Percentiles rank a stretch among this genome's conserved stretches.
Evolutionary conservation across 2,113 vertebrate species (phyloP).

Genomic region (Pygoscelis antarcticus): DNA sequence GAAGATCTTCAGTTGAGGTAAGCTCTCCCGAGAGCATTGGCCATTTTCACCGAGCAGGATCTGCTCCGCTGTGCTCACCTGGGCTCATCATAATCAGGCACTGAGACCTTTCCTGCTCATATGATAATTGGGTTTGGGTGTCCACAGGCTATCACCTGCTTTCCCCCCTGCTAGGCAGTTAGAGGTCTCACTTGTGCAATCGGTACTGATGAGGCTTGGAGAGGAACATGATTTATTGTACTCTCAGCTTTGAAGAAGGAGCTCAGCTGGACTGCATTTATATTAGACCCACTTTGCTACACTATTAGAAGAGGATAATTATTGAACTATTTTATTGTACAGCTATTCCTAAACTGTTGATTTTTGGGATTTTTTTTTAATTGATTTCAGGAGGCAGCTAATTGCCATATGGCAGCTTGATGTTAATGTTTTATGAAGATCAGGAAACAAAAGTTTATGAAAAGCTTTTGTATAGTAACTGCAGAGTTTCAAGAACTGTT

Average conservation of each 20-base stretch:
- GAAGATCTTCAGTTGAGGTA: constrained; percentile 51
- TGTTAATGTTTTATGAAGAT: constrained; percentile 87
- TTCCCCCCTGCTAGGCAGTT: background rate
- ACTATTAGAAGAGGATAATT: constrained; percentile 77
- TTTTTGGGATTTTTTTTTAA: constrained; percentile 77
- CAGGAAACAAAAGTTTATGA: constrained; percentile 84
- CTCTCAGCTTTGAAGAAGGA: constrained; percentile 59
- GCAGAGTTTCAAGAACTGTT: constrained; percentile 85
- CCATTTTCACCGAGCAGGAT: background rate
- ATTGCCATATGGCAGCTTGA: constrained; percentile 82
- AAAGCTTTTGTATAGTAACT: constrained; percentile 83
- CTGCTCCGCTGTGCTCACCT: background rate
- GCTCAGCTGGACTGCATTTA: constrained; percentile 83
- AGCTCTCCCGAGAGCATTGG: constrained; percentile 45
- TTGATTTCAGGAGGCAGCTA: constrained; percentile 86
- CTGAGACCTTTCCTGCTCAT: background rate
- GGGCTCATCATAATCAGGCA: background rate
- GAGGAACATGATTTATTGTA: constrained; percentile 19
- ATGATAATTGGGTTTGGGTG: background rate
- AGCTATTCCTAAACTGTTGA: constrained; percentile 78
- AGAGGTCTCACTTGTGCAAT: background rate
- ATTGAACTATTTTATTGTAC: constrained; percentile 75
- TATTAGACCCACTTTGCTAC: constrained; percentile 71
- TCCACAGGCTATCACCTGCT: background rate
- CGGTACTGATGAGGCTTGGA: background rate